Evolutionary conservation across 2,888 invertebrate species (phyloP), one percentile per base, ranked within the genome.

Genomic region (Caenorhabditis sp.): DNA sequence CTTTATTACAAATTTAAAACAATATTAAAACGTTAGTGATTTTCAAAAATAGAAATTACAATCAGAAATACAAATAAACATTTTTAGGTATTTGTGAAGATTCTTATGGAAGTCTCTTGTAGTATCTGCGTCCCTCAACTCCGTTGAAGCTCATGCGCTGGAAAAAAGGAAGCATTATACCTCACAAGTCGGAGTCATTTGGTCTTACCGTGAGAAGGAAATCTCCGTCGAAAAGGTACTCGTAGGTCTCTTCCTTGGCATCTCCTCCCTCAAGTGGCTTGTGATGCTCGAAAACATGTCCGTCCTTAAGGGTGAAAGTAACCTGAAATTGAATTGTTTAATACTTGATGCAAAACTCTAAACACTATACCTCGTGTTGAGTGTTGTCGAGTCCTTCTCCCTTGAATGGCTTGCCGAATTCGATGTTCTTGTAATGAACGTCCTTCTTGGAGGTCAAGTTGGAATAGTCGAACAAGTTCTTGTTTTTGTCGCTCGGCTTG

Each of bases 371-470:
- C 84, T 87, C 85, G 82, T 90, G 90, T 72, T 87, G 70, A 68
- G 86, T 85, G 68, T 85, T 86, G 85, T 90, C 90, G 56, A 90
- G 81, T 72, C 89, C 90, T 61, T 89, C 89, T 61, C 84, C 90
- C 24, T 79, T 68, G 85, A 90, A 90, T 24, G 88, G 60, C 68
- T 88, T 85, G 61, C 86, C 89, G 55, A 90, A 74, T 50, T 83
- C 74, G 58, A 90, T 78, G 53, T 84, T 80, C 61, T 84, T 86
- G 89, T 90, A 90, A 70, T 88, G 85, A 22, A 89, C 88, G 77
- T 89, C 82, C 74, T 89, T 90, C 85, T 90, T 90, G 15, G 89
- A 85, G 18, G 89, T 90, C 71, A 86, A 68, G 80, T 89, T 89
- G 24, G 85, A 81, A 80, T 81, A 87, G 71, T 86, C 83, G 84